These are phyloP conservation scores for rabbit (Oryctolagus cuniculus) DNA, from an alignment of 2,113 vertebrate species.

Conservation along the genomic window mOryCun1.1 NC_091434.1:96333501-96334000, in stretches of 20 bases:
- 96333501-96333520: constrained; percentile 82
- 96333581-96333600: constrained; percentile 67
- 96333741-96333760: neutral
- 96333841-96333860: neutral
- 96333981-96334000: neutral
- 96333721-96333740: neutral
- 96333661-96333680: neutral
- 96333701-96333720: neutral
- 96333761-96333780: neutral
- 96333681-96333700: neutral
- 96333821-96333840: neutral
- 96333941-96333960: neutral
- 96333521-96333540: constrained; percentile 71
- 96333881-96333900: neutral
- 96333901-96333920: neutral
- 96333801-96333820: neutral
- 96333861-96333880: neutral
- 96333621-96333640: constrained; percentile 81
- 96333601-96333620: constrained; percentile 43
- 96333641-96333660: constrained; percentile 7
- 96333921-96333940: neutral
- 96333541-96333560: constrained; percentile 68
- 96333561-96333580: constrained; percentile 73
- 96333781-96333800: neutral
- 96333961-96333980: neutral